Evolutionary conservation across 2,113 vertebrate species (phyloP), one percentile per base, ranked within the genome.

Genomic region (Ailuropoda melanoleuca): DNA sequence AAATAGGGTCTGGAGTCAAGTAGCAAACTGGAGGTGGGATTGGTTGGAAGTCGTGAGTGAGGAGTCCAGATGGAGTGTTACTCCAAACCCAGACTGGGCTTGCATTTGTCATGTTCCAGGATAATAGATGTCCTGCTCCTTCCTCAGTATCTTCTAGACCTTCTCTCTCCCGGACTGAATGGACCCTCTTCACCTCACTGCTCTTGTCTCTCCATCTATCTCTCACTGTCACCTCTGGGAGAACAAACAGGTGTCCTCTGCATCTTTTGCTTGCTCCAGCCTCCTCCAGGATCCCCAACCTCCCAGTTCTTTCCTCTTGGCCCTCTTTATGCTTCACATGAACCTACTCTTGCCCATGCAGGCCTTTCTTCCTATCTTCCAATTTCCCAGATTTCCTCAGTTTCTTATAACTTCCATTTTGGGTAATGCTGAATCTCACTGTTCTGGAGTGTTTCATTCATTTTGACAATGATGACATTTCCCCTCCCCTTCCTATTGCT

Each of bases 241-340:
- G 15, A 24, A 74, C 23, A 70, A 74, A 1, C 14, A 9, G 19
- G 11, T 13, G 1, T 46, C 13, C 13, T 48, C 23, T 21, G 21
- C 2, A 23, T 13, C 9, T 1, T 75, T 31, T 29, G 1, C 56
- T n/a, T 3, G 13, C 13, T n/a, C 48, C 37, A 37, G 2, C 10
- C 11, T 53, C 34, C 17, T 19, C 12, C 4, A 4, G 39, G 6
- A 2, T 19, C 46, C 29, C 53, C 31, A 55, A 1, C 4, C 12
- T 37, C 46, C 14, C 2, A 31, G 19, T 31, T 66, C 55, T 39
- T 62, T 31, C 80, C 82, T 31, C 43, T 39, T 31, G 4, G 23
- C 37, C 15, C n/a, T 46, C 15, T 58, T 23, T 29, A 21, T 4
- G 26, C 15, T n/a, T 85, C 85, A 4, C 43, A 21, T 58, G 23